phyloP scores from a whole-genome alignment of 2,888 invertebrate genomes.

The Lapara coniferarum region DNA sequence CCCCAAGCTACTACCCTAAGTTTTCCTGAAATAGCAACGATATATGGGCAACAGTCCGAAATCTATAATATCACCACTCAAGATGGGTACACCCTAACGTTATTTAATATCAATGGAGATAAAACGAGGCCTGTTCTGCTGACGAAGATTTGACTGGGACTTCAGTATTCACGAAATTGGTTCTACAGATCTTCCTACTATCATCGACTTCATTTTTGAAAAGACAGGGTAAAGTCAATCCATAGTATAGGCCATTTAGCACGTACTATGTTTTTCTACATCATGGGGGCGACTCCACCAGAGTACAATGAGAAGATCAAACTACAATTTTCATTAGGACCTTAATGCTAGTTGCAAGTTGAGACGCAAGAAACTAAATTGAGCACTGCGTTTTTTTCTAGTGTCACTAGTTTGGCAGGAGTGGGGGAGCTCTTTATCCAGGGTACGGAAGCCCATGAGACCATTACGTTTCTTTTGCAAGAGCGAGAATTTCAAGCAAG shows the following conservation, averaged over 20 bases:
- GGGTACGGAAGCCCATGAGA: not conserved
- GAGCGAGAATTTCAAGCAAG: not conserved
- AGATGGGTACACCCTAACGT: slow-evolving; percentile 14
- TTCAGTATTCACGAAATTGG: slow-evolving; percentile 23
- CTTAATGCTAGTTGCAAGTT: slow-evolving; percentile 1
- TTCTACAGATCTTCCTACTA: slow-evolving; percentile 8
- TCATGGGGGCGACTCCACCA: not conserved
- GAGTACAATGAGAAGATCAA: slow-evolving; percentile 26
- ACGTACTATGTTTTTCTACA: slow-evolving; percentile 15
- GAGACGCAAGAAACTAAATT: not conserved
- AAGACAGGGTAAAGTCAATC: slow-evolving; percentile 5
- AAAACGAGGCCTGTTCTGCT: not conserved
- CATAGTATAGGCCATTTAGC: slow-evolving; percentile 6
- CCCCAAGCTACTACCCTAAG: not conserved
- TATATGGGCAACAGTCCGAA: not conserved
- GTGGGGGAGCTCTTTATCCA: not conserved
- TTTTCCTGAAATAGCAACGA: not conserved
- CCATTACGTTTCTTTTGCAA: too few species aligned
- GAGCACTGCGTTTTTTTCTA: too few species aligned
- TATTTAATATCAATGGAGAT: not conserved
- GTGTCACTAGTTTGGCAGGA: too few species aligned
- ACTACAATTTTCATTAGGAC: slow-evolving; percentile 11
- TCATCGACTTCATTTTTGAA: slow-evolving; percentile 22
- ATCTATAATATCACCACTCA: not conserved
- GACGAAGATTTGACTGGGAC: slow-evolving; percentile 20